phyloP scores from a whole-genome alignment of 1,140 invertebrate species.

The Centruroides sculpturatus region DNA sequence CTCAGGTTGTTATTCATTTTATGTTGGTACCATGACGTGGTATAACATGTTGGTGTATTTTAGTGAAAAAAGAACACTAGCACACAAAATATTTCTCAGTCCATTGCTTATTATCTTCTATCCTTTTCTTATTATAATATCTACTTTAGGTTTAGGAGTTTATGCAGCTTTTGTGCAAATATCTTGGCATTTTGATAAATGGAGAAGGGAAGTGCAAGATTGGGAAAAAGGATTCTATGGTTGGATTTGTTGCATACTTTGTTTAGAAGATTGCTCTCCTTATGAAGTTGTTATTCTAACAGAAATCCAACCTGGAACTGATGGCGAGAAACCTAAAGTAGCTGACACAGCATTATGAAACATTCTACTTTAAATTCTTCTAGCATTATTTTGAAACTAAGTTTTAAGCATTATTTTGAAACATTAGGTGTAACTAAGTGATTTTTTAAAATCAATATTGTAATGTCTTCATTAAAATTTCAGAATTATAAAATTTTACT shows the following conservation, averaged over 20 bases:
- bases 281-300: conserved; percentile 39
- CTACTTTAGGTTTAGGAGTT: conserved; percentile 46
- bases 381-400: too few species aligned
- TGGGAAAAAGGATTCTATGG: conserved; percentile 65
- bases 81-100: conserved; percentile 37
- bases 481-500: too few species aligned
- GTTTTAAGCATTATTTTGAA: too few species aligned
- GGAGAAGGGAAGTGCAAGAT: conserved; percentile 53
- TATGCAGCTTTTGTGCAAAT: conserved; percentile 50
- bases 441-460: too few species aligned
- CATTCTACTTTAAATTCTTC: neutral
- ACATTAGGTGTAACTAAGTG: too few species aligned
- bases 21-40: conserved; percentile 58
- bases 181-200: conserved; percentile 48
- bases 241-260: conserved; percentile 50
- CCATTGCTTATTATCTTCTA: conserved; percentile 53
- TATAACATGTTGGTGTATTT: conserved; percentile 56
- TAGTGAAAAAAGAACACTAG: conserved; percentile 45
- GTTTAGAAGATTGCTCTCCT: conserved; percentile 52
- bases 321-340: conserved; percentile 2
- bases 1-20: conserved; percentile 51
- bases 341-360: conserved; percentile 12
- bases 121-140: conserved; percentile 50
- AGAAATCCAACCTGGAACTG: conserved; percentile 10
- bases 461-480: too few species aligned